A percentile compares a stretch with the other conserved stretches of the same genome.
Conservation (phyloP, 2,888 invertebrate genomes). For the Latrodectus elegans region DNA sequence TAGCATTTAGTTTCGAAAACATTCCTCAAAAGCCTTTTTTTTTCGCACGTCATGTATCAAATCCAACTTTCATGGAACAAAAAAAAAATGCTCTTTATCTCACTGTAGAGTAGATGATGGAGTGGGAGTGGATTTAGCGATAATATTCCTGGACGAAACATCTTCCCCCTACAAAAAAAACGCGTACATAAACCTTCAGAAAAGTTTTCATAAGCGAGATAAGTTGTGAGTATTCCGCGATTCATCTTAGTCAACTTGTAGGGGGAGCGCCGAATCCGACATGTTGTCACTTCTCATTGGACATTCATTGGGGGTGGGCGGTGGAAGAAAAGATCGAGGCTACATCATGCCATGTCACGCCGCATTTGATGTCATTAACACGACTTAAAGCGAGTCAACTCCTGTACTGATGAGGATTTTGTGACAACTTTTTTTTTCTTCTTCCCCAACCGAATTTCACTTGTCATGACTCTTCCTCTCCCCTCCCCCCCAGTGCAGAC, state of each 20-base stretch:
- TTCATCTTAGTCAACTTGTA: constrained; percentile 59
- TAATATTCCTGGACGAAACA: too few relatives aligned
- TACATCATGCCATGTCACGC: constrained; percentile 12
- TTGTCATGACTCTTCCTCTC: constrained; percentile 4
- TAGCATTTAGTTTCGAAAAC: too few relatives aligned
- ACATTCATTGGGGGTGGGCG: background rate
- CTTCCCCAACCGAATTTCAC: constrained; percentile 2
- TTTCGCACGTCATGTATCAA: too few relatives aligned
- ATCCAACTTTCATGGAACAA: too few relatives aligned
- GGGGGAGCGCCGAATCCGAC: constrained; percentile 29
- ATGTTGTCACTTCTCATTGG: constrained; percentile 53
- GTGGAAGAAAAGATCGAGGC: background rate
- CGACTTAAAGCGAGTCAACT: constrained; percentile 62
- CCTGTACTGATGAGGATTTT: constrained; percentile 8
- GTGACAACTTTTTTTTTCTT: constrained; percentile 18
- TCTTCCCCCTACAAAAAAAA: background rate
- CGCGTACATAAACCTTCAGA: background rate
- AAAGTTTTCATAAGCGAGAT: constrained; percentile 37
- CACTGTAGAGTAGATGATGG: too few relatives aligned
- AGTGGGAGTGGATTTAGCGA: too few relatives aligned
- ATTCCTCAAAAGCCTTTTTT: too few relatives aligned
- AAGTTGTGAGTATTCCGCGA: constrained; percentile 60
- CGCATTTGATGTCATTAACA: constrained; percentile 61
- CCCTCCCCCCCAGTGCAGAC: constrained; percentile 7
- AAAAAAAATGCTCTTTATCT: too few relatives aligned